Conservation (phyloP, 1,140 invertebrate genomes). For the Parapsyche elsis region DNA sequence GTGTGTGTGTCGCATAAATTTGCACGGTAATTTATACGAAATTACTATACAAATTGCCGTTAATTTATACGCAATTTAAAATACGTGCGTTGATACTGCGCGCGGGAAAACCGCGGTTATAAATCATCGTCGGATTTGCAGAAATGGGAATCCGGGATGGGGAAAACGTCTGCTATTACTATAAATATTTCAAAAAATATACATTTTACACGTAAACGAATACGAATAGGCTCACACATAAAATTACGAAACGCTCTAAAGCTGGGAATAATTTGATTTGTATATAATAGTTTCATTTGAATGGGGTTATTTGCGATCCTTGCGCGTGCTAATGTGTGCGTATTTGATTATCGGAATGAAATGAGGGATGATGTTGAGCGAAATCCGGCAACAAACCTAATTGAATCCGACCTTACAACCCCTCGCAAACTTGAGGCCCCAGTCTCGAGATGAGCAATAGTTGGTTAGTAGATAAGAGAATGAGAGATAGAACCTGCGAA, state of each 20-base stretch:
- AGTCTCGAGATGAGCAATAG: too few species aligned
- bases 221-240: too few species aligned
- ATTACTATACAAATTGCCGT: neutral
- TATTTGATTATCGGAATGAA: slow-evolving; percentile 26
- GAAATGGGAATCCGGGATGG: neutral
- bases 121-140: neutral
- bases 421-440: too few species aligned
- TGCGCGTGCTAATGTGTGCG: neutral
- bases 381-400: slow-evolving; percentile 1
- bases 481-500: too few species aligned
- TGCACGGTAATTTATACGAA: neutral
- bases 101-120: neutral
- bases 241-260: too few species aligned
- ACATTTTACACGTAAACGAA: too few species aligned
- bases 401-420: slow-evolving; percentile 11
- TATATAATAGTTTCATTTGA: too few species aligned
- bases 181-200: too few species aligned
- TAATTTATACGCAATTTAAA: slow-evolving; percentile 9
- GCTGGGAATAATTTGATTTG: too few species aligned
- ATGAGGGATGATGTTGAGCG: slow-evolving; percentile 9
- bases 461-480: too few species aligned
- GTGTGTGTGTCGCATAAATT: neutral
- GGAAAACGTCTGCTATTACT: too few species aligned
- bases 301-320: neutral
- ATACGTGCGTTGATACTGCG: neutral